Conservation (phyloP, 2,113 vertebrate genomes). For the Isichthys henryi region DNA sequence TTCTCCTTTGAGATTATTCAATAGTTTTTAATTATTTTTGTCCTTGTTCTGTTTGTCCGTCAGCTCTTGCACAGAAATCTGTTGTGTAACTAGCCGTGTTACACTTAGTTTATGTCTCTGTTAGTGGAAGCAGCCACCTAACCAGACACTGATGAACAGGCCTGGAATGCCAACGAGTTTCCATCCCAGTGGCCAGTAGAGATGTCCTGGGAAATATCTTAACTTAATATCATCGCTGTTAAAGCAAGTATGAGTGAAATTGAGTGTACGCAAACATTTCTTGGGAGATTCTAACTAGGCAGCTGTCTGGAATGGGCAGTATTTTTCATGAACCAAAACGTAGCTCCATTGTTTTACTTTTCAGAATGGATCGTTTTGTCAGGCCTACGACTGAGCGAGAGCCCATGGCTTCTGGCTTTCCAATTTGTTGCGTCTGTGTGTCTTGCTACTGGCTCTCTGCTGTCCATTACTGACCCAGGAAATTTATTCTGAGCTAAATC, state of each 20-base stretch:
- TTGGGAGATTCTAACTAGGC: background rate
- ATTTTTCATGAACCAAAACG: background rate
- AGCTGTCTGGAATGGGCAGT: background rate
- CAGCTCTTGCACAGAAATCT: background rate
- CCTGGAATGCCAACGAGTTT: background rate
- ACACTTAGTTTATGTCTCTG: background rate
- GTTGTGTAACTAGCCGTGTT: background rate
- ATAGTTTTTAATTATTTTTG: conserved; percentile 61
- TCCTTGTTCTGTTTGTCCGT: conserved; percentile 34
- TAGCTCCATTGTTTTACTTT: background rate
- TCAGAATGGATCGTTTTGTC: background rate
- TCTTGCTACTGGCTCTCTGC: background rate
- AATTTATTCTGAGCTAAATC: conserved; percentile 15
- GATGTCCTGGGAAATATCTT: background rate
- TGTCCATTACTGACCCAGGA: conserved; percentile 1
- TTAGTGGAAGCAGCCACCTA: background rate
- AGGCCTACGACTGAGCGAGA: background rate
- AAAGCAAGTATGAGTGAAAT: background rate
- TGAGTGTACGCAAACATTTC: background rate
- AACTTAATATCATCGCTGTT: background rate
- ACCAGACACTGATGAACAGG: background rate
- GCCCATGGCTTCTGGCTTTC: background rate
- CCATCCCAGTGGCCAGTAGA: background rate
- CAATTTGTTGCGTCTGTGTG: background rate
- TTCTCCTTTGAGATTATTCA: conserved; percentile 43